These are phyloP conservation scores for Hyalella azteca DNA, from an alignment of 2,888 invertebrate genomes.

Conservation along the genomic window DNA sequence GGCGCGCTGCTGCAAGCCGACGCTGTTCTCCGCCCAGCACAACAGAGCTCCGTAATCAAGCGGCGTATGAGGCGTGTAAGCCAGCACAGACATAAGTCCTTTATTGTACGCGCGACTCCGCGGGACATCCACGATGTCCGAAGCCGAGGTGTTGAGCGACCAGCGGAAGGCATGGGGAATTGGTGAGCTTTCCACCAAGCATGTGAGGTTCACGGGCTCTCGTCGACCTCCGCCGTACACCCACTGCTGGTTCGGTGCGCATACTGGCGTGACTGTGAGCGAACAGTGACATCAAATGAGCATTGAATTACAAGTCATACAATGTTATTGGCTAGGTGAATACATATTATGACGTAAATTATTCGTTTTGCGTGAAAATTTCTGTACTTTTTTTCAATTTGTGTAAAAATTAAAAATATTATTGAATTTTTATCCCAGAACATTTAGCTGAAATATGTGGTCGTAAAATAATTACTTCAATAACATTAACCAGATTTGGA, in stretches of 20 bases:
- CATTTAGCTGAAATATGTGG: too few relatives aligned
- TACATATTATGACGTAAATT: too few relatives aligned
- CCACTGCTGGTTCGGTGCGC: conserved; percentile 73
- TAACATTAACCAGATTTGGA: too few relatives aligned
- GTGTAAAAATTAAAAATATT: too few relatives aligned
- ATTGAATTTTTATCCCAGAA: too few relatives aligned
- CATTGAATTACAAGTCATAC: too few relatives aligned
- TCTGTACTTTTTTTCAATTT: too few relatives aligned
- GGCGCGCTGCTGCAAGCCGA: conserved; percentile 82
- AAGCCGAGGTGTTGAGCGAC: conserved; percentile 76
- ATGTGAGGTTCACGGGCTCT: conserved; percentile 73
- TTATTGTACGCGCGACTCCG: conserved; percentile 68
- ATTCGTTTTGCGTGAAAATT: too few relatives aligned
- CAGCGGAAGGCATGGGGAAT: conserved; percentile 78
- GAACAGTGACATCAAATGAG: not conserved
- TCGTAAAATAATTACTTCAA: too few relatives aligned
- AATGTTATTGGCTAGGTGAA: too few relatives aligned
- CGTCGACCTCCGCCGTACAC: conserved; percentile 76
- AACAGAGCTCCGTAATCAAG: conserved; percentile 88
- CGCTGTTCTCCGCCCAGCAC: conserved; percentile 84
- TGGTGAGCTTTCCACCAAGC: conserved; percentile 78
- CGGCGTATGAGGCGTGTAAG: conserved; percentile 85
- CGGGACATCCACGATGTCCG: conserved; percentile 59
- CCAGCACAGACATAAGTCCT: conserved; percentile 74
- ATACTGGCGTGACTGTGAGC: conserved; percentile 73